Conservation (phyloP, 2,888 invertebrate species). For the Hartigia nigra region DNA sequence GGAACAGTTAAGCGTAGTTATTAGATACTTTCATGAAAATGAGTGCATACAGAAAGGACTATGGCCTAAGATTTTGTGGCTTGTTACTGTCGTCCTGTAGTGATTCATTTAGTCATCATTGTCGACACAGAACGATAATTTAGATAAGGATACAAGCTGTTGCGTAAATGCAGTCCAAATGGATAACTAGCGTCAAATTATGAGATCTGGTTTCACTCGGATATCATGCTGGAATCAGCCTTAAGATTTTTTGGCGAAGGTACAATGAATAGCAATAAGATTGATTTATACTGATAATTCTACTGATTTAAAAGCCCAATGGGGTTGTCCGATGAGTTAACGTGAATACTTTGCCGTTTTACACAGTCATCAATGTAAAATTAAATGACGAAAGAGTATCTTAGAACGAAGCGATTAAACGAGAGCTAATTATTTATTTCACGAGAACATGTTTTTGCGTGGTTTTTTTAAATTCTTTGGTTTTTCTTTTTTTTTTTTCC, state of each 20-base stretch:
- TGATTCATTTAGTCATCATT: not conserved
- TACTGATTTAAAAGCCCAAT: conserved; percentile 21
- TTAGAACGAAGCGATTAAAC: not conserved
- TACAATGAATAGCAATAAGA: conserved; percentile 45
- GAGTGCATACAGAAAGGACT: not conserved
- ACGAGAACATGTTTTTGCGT: not conserved
- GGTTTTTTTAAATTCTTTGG: not conserved
- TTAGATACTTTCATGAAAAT: not conserved
- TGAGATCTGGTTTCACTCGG: not conserved
- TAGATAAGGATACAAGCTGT: conserved; percentile 7
- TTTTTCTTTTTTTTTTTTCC: not conserved
- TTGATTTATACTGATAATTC: conserved; percentile 31
- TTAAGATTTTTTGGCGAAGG: conserved; percentile 32
- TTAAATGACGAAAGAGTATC: not conserved
- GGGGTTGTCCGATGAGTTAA: not conserved
- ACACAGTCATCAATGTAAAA: not conserved
- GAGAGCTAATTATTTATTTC: not conserved
- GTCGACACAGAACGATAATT: not conserved
- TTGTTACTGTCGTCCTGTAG: not conserved
- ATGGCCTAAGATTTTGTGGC: not conserved
- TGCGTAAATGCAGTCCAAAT: conserved; percentile 43
- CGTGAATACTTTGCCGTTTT: not conserved
- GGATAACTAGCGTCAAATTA: not conserved
- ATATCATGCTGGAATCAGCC: not conserved
- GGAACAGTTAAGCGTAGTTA: not conserved